phyloP scores from a whole-genome alignment of 2,113 vertebrate genomes.

The Pyrgilauda ruficollis region DNA sequence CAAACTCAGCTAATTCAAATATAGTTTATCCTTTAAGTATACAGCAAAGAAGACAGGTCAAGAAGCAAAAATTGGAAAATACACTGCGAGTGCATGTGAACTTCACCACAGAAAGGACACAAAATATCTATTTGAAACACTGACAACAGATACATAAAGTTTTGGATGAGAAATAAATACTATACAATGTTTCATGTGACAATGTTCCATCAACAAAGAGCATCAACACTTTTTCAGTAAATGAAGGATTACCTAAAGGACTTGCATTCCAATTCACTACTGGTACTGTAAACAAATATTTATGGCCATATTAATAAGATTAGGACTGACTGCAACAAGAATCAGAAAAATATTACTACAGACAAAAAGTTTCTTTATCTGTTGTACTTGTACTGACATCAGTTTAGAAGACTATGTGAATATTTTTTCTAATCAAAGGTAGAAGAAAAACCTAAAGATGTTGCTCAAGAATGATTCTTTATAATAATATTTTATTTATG shows the following conservation, averaged over 20 bases:
- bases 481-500: background rate
- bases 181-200: background rate
- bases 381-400: background rate
- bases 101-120: background rate
- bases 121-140: background rate
- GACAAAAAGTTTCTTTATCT: background rate
- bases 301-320: background rate
- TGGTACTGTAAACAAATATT: background rate
- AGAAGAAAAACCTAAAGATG: background rate
- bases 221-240: background rate
- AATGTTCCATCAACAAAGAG: background rate
- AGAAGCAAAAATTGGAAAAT: background rate
- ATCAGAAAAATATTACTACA: background rate
- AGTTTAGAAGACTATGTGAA: background rate
- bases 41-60: background rate
- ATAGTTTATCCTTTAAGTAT: background rate
- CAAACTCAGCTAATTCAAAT: background rate
- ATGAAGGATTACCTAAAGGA: background rate
- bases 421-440: background rate
- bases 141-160: background rate
- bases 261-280: background rate
- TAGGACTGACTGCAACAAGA: background rate
- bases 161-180: background rate
- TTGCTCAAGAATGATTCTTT: background rate
- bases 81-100: background rate